Base-by-base conservation (phyloP, 2,888 invertebrate species). In the Andrena minutula region DNA sequence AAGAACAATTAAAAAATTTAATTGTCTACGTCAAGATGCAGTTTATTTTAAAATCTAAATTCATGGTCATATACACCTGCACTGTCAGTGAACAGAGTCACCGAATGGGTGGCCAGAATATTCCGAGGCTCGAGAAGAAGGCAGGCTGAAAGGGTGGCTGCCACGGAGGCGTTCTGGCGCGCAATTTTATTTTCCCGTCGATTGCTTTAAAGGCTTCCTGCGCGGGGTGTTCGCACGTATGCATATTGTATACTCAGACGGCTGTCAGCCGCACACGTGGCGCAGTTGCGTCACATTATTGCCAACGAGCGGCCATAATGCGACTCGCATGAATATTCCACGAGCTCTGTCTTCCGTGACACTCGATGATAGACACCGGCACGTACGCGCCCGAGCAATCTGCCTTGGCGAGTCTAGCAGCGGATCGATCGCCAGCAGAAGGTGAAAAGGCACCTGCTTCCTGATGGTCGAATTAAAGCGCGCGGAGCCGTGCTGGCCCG, bases 281-380 rank as follows among this genome's bases (percentile, higher is more conserved):
- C 73, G 56, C 75, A 65, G 82, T 83, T 79, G 79, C 71, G 85
- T 85, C 85, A 74, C 74, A 77, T 83, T 83, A 83, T 79, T 72
- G 68, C 79, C 76, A 76, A 73, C 76, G 70, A 68, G 60, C 64
- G 60, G 73, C 74, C 73, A 65, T 85, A 85, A 85, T 85, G 80
- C 68, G 56, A 58, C 30, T 69, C 56, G 68, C 82, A 79, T 85
- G 85, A 82, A 85, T 85, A 85, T 85, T 76, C 79, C 73, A 71
- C 64, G 68, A 85, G 82, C 66, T 68, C 53, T 73, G 71, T 83
- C 79, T 85, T 83, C 51, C 41, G 35, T 68, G 82, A 85, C 82
- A 74, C 71, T 56, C 64, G 61, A 79, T 74, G 74, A 85, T 85
- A 56, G 78, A 71, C 70, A 75, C 49, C 70, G 73, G 61, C 61